Evolutionary conservation across 2,888 invertebrate species (phyloP).

Genomic region (Oegoconia quadripuncta): DNA sequence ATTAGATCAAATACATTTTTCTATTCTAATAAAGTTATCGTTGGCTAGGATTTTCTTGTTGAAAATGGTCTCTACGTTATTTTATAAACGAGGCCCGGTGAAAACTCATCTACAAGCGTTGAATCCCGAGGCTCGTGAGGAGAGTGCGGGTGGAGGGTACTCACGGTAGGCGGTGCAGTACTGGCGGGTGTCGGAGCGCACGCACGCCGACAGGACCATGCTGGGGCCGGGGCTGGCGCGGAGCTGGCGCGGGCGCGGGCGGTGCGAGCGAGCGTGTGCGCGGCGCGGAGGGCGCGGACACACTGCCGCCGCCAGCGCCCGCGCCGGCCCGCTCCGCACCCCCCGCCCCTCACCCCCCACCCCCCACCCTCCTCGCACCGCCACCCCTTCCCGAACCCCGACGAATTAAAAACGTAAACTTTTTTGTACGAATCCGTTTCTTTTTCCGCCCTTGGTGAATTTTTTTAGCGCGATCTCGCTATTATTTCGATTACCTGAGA

Average conservation of each 20-base stretch:
- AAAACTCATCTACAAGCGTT: neutral
- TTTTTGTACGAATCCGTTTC: conserved; percentile 75
- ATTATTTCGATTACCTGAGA: conserved; percentile 78
- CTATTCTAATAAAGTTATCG: no score
- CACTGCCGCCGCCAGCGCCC: conserved; percentile 41
- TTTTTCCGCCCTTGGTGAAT: conserved; percentile 75
- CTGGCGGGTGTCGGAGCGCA: conserved; percentile 52
- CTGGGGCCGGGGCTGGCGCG: conserved; percentile 18
- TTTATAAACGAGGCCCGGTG: no score
- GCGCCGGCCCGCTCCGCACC: conserved; percentile 12
- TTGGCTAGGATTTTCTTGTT: no score
- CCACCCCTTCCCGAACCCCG: conserved; percentile 36
- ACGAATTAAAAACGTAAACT: conserved; percentile 68
- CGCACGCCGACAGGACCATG: conserved; percentile 70
- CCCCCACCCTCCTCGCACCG: conserved; percentile 15
- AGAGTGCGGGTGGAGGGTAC: conserved; percentile 33
- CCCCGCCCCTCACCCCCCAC: conserved; percentile 15
- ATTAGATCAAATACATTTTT: no score
- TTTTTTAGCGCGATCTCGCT: conserved; percentile 72
- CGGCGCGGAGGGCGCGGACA: conserved; percentile 47
- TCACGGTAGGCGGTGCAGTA: conserved; percentile 65
- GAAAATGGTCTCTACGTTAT: no score
- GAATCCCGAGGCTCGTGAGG: neutral
- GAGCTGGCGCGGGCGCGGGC: conserved; percentile 13
- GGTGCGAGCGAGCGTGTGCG: conserved; percentile 23